A percentile compares a stretch with the other conserved stretches of the same genome.
These are phyloP conservation scores for Macroglossus sobrinus DNA, from an alignment of 2,113 vertebrate genomes.

Conservation along the genomic window DNA sequence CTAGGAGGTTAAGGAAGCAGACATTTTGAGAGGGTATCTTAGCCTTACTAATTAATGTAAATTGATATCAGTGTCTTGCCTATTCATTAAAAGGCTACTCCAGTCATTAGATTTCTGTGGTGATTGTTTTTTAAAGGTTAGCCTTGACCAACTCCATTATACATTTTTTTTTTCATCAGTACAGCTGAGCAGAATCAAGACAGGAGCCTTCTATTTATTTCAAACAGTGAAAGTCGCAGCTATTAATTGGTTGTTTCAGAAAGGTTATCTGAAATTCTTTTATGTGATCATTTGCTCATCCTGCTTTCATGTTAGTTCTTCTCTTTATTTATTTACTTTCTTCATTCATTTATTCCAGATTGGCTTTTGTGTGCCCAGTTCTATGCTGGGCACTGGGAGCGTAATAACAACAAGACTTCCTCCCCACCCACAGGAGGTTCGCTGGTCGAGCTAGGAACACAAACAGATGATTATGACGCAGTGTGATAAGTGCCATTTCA, in stretches of 20 bases:
- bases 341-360: background rate
- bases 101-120: constrained; percentile 51
- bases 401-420: background rate
- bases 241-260: background rate
- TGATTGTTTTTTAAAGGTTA: constrained; percentile 62
- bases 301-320: background rate
- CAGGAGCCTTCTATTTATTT: background rate
- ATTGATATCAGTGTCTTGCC: constrained; percentile 54
- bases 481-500: background rate
- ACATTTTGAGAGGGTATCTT: constrained; percentile 43
- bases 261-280: background rate
- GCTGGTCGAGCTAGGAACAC: background rate
- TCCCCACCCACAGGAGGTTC: background rate
- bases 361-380: background rate
- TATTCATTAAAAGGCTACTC: constrained; percentile 42
- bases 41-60: constrained; percentile 61
- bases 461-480: background rate
- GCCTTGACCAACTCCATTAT: constrained; percentile 27
- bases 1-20: constrained; percentile 44
- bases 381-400: background rate
- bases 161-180: background rate
- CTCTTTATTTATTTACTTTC: background rate
- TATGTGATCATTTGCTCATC: background rate
- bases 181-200: background rate
- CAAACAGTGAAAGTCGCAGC: background rate